Evolutionary conservation across 2,888 invertebrate genomes (phyloP), one percentile per base, ranked within the genome.

Genomic region (Tetropium fuscum): DNA sequence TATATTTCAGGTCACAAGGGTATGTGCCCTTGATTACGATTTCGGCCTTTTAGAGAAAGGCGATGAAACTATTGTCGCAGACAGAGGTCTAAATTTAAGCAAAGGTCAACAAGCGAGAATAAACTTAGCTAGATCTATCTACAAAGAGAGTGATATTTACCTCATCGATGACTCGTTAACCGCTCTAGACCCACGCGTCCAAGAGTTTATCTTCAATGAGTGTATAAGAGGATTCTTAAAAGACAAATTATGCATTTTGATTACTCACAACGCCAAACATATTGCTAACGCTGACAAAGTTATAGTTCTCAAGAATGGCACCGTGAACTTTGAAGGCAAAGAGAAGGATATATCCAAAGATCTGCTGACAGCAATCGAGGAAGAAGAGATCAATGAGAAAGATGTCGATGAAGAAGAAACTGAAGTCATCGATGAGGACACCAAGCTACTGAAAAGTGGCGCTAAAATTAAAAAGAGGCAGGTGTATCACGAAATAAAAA

Each of bases 31-130:
- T 60, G 77, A 82, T 43, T 84, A 84, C 70, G 95, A 95, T 78
- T 72, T 78, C 30, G 66, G 71, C 6, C 54, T 74, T 5, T 65
- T 78, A n/a, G 73, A 74, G 32, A 84, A 88, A 61, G 91, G 91
- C n/a, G 94, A 94, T 75, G 81, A 86, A 69, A 92, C 92, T 0
- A 79, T 91, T 51, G 90, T 94, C 0, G 93, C 93, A 3, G 94
- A 95, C 73, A 85, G 91, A 44, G 94, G 94, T 4, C 86, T 90
- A 0, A 89, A 90, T 18, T 81, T 95, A 8, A 93, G 92, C 30
- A 93, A 93, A n/a, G 94, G 94, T 6, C 94, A 94, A 81, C 88
- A 88, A 78, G 92, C 93, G 4, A 65, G 94, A 64, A 87, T 95
- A 20, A 92, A 91, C 78, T 82, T 95, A 43, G 92, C 91, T 0